Evolutionary conservation across 2,888 invertebrate species (phyloP), one percentile per base, ranked within the genome.

Genomic region (Torymus tubicola): DNA sequence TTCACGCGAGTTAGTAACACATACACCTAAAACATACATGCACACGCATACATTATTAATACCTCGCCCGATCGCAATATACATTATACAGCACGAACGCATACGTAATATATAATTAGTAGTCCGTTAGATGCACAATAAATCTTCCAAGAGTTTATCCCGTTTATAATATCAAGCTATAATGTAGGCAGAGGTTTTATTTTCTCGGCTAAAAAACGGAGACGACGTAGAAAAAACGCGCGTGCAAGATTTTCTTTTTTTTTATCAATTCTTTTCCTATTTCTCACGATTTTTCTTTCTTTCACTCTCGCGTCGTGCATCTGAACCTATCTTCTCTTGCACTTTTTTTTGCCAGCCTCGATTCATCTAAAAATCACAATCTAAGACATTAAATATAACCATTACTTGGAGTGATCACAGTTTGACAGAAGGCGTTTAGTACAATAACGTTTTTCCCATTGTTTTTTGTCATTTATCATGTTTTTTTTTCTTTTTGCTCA

Each of bases 341-440:
- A 75, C 52, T 73, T 21, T 42, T 13, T n/a, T 42, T 13, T n/a
- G 64, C 16, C 58, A 18, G 53, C n/a, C 24, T 42, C 42, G 8
- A 8, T 21, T 75, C 58, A 24, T 42, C 64, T 81, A 79, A 72
- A 75, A 78, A 81, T 76, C 72, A 79, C 71, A 72, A 76, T 76
- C 65, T 81, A 74, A 69, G 69, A 74, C 74, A 78, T 81, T 81
- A 78, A 78, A 42, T 42, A 78, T 74, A 81, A 81, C 73, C 78
- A 86, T 85, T 87, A 87, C 84, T 84, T 86, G 87, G 85, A 85
- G 87, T 87, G 86, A 89, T 89, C 89, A 89, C 89, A 89, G 89
- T 87, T 88, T 87, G 87, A 88, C 88, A 89, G 87, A 89, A 89
- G 89, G 89, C 89, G 84, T 87, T 85, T 84, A 85, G 86, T 85